Base-by-base conservation (phyloP, 2,797 vertebrate genomes). In the Mionectes olivaceus region DNA sequence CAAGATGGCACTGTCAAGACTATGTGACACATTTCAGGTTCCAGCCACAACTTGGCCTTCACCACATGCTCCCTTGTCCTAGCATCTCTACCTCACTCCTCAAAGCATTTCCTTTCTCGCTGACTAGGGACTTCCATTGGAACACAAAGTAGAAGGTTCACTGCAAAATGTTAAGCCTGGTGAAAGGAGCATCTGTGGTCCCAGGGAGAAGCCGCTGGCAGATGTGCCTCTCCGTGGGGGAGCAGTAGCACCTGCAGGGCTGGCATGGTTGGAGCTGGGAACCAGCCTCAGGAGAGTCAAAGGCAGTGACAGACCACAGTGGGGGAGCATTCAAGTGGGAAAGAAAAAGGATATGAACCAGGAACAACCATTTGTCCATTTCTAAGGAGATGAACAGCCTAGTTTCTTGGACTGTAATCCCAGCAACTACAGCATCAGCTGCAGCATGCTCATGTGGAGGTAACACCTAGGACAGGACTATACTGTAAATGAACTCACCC, bases 41-140 rank as follows among this genome's bases (percentile, higher is more conserved):
- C 17, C 35, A 70, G 35, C 1, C 11, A 16, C 18, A 63, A 5
- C 0, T 0, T 55, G 15, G 13, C 10, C 3, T 28, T 50, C 4
- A 30, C 24, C 19, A 16, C 7, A 25, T 56, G 6, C 11, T 74
- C 5, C 17, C 13, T 70, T 73, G 32, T 50, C 25, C 27, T 55
- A 60, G 49, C 2, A 5, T 39, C 30, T 61, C 19, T 46, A 53
- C 33, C 4, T 59, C 64, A 24, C 22, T 83, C 44, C 19, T 75
- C 11, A 32, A 33, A 78, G 11, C 12, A 25, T 41, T 60, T 47
- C 23, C 13, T 7, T 84, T 44, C 4, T 24, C 4, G 57, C 10
- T 75, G 53, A 44, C n/a, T 12, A 1, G 14, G 5, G 7, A 22
- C 19, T 82, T 93, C 52, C 25, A 44, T 7, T 28, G 13, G 22